These are phyloP conservation scores for Merodon equestris DNA, from an alignment of 2,888 invertebrate genomes.

Conservation along the genomic window DNA sequence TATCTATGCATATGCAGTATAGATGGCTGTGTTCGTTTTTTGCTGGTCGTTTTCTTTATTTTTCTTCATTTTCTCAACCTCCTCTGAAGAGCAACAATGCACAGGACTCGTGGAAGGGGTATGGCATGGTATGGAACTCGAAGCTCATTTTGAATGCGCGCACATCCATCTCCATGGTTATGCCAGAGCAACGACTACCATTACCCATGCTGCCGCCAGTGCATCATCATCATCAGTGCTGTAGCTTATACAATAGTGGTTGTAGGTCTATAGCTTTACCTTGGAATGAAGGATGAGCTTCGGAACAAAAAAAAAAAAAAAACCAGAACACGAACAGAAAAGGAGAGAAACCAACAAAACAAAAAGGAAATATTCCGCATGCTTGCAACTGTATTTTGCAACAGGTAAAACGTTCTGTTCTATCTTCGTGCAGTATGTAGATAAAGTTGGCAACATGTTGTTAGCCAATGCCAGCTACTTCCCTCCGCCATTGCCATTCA, in stretches of 20 bases:
- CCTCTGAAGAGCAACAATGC: constrained; percentile 57
- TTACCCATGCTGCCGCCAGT: constrained; percentile 42
- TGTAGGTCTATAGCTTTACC: constrained; percentile 40
- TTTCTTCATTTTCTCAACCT: constrained; percentile 33
- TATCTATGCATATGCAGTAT: constrained; percentile 61
- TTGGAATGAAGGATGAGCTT: constrained; percentile 54
- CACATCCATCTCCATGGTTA: constrained; percentile 63
- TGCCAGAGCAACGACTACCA: constrained; percentile 57
- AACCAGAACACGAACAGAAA: constrained; percentile 3
- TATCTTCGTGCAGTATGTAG: constrained; percentile 48
- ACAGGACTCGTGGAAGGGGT: constrained; percentile 20
- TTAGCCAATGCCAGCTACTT: constrained; percentile 61
- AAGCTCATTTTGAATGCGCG: constrained; percentile 66
- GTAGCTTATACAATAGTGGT: constrained; percentile 51
- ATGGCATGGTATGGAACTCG: constrained; percentile 35
- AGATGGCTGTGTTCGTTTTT: constrained; percentile 46
- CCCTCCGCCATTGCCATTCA: constrained; percentile 4
- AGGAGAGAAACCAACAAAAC: background rate
- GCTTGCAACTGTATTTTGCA: constrained; percentile 67
- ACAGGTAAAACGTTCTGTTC: constrained; percentile 62
- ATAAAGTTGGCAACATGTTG: constrained; percentile 68
- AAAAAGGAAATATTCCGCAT: constrained; percentile 39
- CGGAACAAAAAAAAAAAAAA: too few relatives aligned
- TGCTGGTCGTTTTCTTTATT: constrained; percentile 18
- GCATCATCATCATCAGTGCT: constrained; percentile 55